Evolutionary conservation across 2,113 vertebrate species (phyloP), one percentile per base, ranked within the genome.

Genomic region (Indri indri): DNA sequence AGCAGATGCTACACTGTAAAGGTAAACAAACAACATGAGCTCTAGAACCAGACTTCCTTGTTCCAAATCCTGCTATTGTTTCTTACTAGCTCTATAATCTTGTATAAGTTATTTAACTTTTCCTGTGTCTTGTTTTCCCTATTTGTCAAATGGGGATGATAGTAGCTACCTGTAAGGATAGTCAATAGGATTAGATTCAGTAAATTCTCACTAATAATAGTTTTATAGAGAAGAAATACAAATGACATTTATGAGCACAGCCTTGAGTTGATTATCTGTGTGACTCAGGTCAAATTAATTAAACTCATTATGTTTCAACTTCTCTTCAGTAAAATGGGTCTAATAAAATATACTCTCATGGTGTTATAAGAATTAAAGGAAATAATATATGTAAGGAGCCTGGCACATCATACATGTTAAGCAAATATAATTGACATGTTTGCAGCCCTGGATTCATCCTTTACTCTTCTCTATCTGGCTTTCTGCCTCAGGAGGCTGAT

Each of bases 231-330:
- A 81, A 87, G 57, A 96, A 84, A 54, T 47, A 81, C 2, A 47
- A 79, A 59, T 87, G 18, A 47, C 47, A 92, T 71, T 79, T 79
- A 74, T 37, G 34, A 70, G 3, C 2, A 14, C 10, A 82, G n/a
- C 76, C 3, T 47, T 89, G 18, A 65, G 61, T 74, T 95, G 42
- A 77, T 79, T 88, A 61, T 61, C 27, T 80, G 20, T 94, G 5
- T 93, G 34, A n/a, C 25, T 52, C 37, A 59, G 23, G 12, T 57
- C n/a, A 96, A 91, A 93, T 88, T 70, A 79, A 79, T 70, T 95
- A 90, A 80, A 76, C 16, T 74, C 20, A 88, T 66, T 71, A 59
- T 88, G 20, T 3, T 88, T 88, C 10, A 66, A 80, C 8, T 54
- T 84, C 6, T 66, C 73, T 57, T 68, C 50, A 71, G 6, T 76